A percentile compares a stretch with the other conserved stretches of the same genome.
phyloP scores from a whole-genome alignment of 2,113 vertebrate genomes.

The Etheostoma spectabile region DNA sequence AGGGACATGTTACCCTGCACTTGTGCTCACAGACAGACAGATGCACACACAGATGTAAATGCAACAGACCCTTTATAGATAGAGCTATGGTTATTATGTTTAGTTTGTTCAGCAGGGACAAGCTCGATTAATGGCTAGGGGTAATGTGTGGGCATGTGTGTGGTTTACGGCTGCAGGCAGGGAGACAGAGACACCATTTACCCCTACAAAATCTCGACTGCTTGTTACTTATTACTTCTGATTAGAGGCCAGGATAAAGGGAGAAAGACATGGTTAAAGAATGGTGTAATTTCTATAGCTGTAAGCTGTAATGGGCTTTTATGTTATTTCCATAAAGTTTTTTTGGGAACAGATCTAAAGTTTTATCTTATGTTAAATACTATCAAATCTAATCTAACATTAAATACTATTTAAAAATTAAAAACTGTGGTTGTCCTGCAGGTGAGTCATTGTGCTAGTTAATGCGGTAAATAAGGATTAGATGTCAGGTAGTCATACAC shows the following conservation, averaged over 20 bases:
- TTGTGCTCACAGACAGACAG: constrained; percentile 48
- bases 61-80: constrained; percentile 50
- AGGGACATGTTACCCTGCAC: constrained; percentile 59
- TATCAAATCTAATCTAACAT: no score
- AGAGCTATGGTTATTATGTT: constrained; percentile 59
- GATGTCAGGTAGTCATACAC: constrained; percentile 19
- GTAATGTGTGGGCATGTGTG: constrained; percentile 62
- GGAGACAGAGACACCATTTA: constrained; percentile 57
- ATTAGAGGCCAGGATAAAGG: constrained; percentile 53
- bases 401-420: not conserved
- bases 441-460: constrained; percentile 22
- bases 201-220: constrained; percentile 12
- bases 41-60: constrained; percentile 27
- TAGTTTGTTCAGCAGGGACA: constrained; percentile 33
- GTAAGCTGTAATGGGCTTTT: not conserved
- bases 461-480: constrained; percentile 21
- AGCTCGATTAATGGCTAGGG: constrained; percentile 55
- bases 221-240: constrained; percentile 51
- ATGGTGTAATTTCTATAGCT: constrained; percentile 31
- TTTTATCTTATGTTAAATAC: not conserved
- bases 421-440: not conserved
- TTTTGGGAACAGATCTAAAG: not conserved
- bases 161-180: constrained; percentile 47
- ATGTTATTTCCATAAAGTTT: constrained; percentile 3
- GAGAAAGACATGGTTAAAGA: constrained; percentile 20